Base-by-base conservation (phyloP, 2,113 vertebrate genomes). In the Rhinoptilus africanus region DNA sequence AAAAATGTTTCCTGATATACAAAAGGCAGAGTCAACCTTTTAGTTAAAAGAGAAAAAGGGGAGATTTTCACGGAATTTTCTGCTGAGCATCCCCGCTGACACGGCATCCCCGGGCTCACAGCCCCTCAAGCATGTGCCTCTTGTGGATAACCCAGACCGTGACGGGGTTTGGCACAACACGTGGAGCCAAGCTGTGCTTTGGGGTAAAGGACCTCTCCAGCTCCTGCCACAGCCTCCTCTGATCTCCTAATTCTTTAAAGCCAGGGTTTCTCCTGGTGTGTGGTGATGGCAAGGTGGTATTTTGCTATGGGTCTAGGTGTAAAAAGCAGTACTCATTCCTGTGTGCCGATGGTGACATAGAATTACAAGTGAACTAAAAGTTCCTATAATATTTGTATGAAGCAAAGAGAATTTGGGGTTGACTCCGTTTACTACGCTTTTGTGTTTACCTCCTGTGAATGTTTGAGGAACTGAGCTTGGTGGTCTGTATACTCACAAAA, bases 121-220 rank as follows among this genome's bases (percentile, higher is more conserved):
- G n/a, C 4, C 4, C 53, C 32, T 26, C 41, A 20, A 53, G 53
- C 48, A 32, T 1, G 0, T 5, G 7, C 9, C n/a, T 43, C 13
- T 17, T 34, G 24, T 12, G 39, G 32, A 8, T 19, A 37, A 32
- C 22, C 39, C 47, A 8, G 32, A 24, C 37, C 1, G 2, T 7
- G 2, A 17, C 1, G 1, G 11, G 45, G 8, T 21, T 50, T 37
- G 60, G 62, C 41, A 34, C 2, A 3, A 8, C 3, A 5, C 0
- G 0, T 11, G 53, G 22, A 45, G 62, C 72, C 54, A 56, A 10
- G 76, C 51, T 59, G 41, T 2, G 8, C 26, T 75, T 50, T 67
- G 7, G 0, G 6, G 39, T 39, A 32, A 8, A 41, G 5, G 4
- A 41, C 13, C 10, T 50, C 5, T 3, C 43, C 1, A 2, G n/a